Conservation (phyloP, 2,797 vertebrate genomes). For the Esox lucius region DNA sequence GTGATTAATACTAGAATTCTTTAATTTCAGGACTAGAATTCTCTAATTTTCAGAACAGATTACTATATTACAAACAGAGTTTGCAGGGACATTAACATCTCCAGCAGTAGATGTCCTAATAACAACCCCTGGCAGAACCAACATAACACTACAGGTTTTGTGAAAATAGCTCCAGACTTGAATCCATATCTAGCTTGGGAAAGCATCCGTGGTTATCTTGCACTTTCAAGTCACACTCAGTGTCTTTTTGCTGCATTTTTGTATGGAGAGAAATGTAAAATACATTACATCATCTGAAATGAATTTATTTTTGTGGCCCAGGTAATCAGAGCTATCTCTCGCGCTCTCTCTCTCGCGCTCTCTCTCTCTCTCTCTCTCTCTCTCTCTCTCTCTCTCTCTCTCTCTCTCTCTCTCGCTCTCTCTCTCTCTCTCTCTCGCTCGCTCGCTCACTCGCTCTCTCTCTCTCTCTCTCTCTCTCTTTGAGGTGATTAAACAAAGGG, state of each 20-base stretch:
- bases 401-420: too few relatives aligned
- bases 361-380: too few relatives aligned
- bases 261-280: conserved; percentile 1
- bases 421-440: too few relatives aligned
- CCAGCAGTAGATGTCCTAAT: neutral
- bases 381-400: too few relatives aligned
- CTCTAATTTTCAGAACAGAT: neutral
- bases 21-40: neutral
- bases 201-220: neutral
- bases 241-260: neutral
- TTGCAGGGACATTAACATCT: neutral
- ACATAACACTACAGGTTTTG: neutral
- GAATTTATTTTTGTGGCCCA: neutral
- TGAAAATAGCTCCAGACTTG: neutral
- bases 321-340: neutral
- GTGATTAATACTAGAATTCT: neutral
- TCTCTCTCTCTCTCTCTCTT: too few relatives aligned
- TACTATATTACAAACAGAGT: too few relatives aligned
- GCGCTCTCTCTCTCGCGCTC: too few relatives aligned
- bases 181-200: neutral
- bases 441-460: too few relatives aligned
- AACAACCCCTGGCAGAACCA: neutral
- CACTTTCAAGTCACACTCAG: neutral
- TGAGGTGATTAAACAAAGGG: neutral
- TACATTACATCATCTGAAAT: neutral